Evolutionary conservation across 1,140 invertebrate species (phyloP), one percentile per base, ranked within the genome.

Genomic region (Mizuhopecten yessoensis): DNA sequence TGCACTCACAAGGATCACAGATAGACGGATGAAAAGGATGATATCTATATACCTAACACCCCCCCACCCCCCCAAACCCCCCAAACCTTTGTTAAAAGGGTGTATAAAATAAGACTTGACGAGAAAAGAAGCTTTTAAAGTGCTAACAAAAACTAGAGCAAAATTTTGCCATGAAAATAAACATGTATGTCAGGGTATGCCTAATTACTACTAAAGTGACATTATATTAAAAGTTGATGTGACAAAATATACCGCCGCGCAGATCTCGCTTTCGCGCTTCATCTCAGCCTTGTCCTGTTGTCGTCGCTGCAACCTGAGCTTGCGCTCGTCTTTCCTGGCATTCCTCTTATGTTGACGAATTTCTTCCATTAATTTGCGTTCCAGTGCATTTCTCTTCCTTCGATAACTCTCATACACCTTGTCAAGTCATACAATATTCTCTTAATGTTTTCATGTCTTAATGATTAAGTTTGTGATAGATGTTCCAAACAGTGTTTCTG

Each of bases 301-400:
- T 29, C 11, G 57, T 29, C 57, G 15, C 11, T 75, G 57, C n/a
- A 29, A 17, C 23, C 57, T 75, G 1, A 75, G 57, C 11, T 75
- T 29, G 57, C n/a, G 57, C 57, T 75, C 23, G 23, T 29, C 57
- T 75, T 75, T 75, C 29, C 29, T 75, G 7, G 57, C 3, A 29
- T 75, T n/a, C 57, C 23, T 75, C 57, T 75, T 75, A 75, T 75
- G 57, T 1, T 75, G 57, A 75, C 57, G 57, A 9, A 75, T 75
- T 75, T 75, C 57, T 75, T 75, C 23, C 29, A 75, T 9, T 75
- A 75, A 75, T 75, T 75, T 75, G 17, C 29, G 57, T 29, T 75
- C 57, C 57, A 75, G 57, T 5, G 57, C 57, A 75, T 75, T 75
- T 75, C 57, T 75, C 57, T 75, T 75, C 57, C 23, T 75, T n/a